phyloP scores from a whole-genome alignment of 2,113 vertebrate species.

The Guaruba guarouba region DNA sequence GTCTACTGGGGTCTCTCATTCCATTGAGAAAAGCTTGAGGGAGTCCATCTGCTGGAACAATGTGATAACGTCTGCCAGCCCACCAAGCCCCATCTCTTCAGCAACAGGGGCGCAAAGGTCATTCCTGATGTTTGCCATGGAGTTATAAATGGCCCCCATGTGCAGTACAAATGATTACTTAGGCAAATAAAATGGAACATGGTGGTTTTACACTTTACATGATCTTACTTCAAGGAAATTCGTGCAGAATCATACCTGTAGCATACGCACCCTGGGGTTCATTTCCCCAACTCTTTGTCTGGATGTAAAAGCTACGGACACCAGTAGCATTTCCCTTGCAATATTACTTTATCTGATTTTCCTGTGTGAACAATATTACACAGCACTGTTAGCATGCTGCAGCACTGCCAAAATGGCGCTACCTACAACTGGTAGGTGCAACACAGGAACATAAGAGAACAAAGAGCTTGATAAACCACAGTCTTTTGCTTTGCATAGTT shows the following conservation, averaged over 20 bases:
- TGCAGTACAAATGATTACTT: neutral
- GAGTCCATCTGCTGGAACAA: neutral
- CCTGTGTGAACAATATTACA: neutral
- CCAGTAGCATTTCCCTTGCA: neutral
- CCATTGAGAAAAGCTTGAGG: neutral
- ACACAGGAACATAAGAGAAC: neutral
- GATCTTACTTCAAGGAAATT: neutral
- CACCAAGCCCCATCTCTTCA: neutral
- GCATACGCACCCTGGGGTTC: accelerated
- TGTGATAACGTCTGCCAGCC: neutral
- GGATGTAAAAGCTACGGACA: neutral
- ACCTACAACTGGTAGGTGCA: neutral
- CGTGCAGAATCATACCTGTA: neutral
- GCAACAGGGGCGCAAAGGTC: neutral
- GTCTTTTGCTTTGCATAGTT: neutral
- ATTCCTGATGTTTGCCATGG: neutral
- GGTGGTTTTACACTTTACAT: neutral
- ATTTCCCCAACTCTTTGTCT: neutral
- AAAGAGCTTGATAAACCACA: neutral
- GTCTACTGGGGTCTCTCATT: neutral
- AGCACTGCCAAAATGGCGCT: neutral
- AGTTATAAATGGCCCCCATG: neutral
- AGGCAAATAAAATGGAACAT: neutral
- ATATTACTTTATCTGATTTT: neutral
- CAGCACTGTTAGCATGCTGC: neutral